Base-by-base conservation (phyloP, 2,113 vertebrate species). In the Gallinago undulata region DNA sequence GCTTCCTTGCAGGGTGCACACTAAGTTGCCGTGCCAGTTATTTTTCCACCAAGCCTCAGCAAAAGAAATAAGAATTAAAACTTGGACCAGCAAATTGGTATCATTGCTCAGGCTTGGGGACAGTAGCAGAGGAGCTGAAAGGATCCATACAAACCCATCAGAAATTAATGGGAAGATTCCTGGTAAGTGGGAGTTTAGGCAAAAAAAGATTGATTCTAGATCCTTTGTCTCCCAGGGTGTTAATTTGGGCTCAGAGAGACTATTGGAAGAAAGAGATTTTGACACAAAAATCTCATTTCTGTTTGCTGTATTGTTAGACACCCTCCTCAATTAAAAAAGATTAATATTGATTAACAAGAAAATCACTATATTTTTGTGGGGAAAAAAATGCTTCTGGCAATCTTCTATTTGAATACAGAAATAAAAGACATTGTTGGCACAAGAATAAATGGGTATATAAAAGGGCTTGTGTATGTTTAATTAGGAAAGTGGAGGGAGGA, bases 261-360 rank as follows among this genome's bases (percentile, higher is more conserved):
- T 47, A 53, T 55, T 90, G 88, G 62, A 92, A 93, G 69, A 56
- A 84, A 81, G 31, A 89, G 80, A 56, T 90, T 89, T 88, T 81
- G 85, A 72, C 73, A 67, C 33, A 79, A 67, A 92, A 74, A 74
- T 89, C 73, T 91, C 3, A 13, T 92, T 92, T 84, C 56, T 91
- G 25, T 90, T 90, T 92, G 53, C 33, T 80, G n/a, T 63, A 23
- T 74, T 70, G 67, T 91, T 75, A 79, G 62, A n/a, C 31, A 27
- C 27, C 15, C 7, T 31, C 43, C 17, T 10, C 39, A 80, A 57
- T 93, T 93, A 94, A 94, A 69, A 57, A 78, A 78, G 73, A 72
- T 82, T 87, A 95, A 91, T 91, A 92, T 75, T 76, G 83, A 91
- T 96, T 94, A 93, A 73, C 48, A 73, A 73, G 88, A 62, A 96